Conservation (phyloP, 1,140 invertebrate species). For the Drosophila ficusphila region DNA sequence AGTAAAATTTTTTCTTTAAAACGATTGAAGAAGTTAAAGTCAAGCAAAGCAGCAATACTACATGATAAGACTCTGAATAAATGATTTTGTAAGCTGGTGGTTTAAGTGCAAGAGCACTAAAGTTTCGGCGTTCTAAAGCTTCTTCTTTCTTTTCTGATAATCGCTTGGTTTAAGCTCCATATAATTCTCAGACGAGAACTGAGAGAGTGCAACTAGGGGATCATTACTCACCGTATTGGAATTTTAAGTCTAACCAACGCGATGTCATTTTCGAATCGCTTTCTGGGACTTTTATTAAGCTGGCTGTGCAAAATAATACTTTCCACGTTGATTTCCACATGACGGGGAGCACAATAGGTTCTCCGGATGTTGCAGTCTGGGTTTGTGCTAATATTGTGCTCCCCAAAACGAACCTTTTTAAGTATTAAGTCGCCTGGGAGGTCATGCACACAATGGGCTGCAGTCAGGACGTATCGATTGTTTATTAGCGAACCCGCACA, state of each 20-base stretch:
- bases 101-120: no score
- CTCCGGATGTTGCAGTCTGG: constrained; percentile 55
- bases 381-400: constrained; percentile 56
- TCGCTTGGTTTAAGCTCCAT: no score
- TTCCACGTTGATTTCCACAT: constrained; percentile 87
- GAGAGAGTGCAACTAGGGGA: no score
- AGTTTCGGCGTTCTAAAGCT: no score
- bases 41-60: no score
- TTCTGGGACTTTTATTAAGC: no score
- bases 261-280: constrained; percentile 87
- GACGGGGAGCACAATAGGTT: constrained; percentile 52
- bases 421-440: constrained; percentile 66
- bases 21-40: no score
- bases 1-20: no score
- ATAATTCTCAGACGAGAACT: no score
- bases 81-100: no score
- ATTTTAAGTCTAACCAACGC: constrained; percentile 88
- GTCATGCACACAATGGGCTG: constrained; percentile 85
- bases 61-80: no score
- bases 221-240: constrained; percentile 83
- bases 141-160: no score
- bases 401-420: constrained; percentile 66
- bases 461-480: constrained; percentile 85
- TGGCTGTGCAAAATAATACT: constrained; percentile 86
- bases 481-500: constrained; percentile 65